Evolutionary conservation across 1,140 invertebrate species (phyloP), one percentile per base, ranked within the genome.

Genomic region (Hyles vespertilio): DNA sequence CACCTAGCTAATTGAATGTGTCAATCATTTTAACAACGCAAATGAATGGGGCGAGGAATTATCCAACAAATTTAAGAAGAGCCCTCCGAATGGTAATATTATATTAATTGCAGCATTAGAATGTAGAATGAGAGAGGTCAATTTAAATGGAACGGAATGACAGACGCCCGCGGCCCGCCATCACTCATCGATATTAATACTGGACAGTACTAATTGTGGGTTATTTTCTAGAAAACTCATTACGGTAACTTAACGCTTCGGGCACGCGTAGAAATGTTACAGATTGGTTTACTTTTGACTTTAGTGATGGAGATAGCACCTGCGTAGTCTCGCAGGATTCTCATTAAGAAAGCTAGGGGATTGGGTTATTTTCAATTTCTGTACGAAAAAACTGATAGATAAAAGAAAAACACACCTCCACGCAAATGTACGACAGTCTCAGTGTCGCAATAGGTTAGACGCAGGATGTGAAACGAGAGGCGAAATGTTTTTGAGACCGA

Each of bases 21-120:
- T 87, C 88, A 90, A 90, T 90, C 88, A 90, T 88, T 85, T 88
- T 87, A 89, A 89, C 84, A 88, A 89, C 81, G 80, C 77, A 89
- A 89, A 89, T 89, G 84, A 89, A 87, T 86, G 81, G 81, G 79
- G 79, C 79, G 81, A 82, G 74, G 74, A 76, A 66, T 76, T 75
- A 62, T 50, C 61, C 65, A 73, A 53, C 84, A 79, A 84, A 62
- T 69, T 56, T 74, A 77, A n/a, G 47, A 54, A 71, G 79, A 80
- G 46, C 79, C 70, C 55, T 69, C 57, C 59, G 36, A 54, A 63
- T 53, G 63, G 57, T 69, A 63, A 33, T 67, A 67, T 74, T 61
- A 56, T 63, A 45, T 44, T 44, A 36, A 12, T 44, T 54, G 40
- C 3, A 44, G 22, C 40, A 54, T 12, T 12, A 44, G 6, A 61